Evolutionary conservation across 2,797 vertebrate genomes (phyloP), one percentile per base, ranked within the genome.

Genomic region (Phoebastria nigripes): DNA sequence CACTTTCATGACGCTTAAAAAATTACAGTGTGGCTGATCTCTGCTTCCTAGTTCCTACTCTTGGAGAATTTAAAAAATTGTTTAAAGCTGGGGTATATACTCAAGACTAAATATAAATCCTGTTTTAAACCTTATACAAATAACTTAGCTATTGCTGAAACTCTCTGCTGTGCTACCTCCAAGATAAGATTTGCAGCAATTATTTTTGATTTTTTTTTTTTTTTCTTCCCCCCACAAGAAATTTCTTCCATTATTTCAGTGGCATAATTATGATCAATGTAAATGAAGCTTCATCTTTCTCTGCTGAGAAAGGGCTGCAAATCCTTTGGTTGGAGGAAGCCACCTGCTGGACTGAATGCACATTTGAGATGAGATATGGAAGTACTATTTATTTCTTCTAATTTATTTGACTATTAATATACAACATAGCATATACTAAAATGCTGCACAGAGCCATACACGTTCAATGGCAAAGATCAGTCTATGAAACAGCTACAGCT

Each of bases 341-440:
- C 91, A 96, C 21, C 93, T 96, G 67, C 91, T 96, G 95, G 94
- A 94, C 70, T 82, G 63, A 94, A 82, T 29, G 66, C 1, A 37
- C 17, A 89, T 74, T 82, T 73, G 49, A 41, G 11, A 74, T 0
- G 1, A 56, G 33, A 71, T 8, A 52, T 1, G 54, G 39, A 72
- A 76, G 19, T 66, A 54, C 24, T 51, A 33, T 15, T 46, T 61
- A 28, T 24, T 92, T 44, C 9, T 66, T 56, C 11, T 58, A 24
- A 70, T 9, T 71, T n/a, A 72, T 54, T 80, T 79, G 17, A 29
- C 31, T 63, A 63, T 51, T 84, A 67, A 61, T 18, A 44, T 11
- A 47, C 8, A 56, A 73, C 10, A 67, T 0, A 66, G 29, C 11
- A 59, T 11, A 21, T 22, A 41, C 15, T 85, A 65, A 66, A 76